Evolutionary conservation across 1,140 invertebrate species (phyloP).

Genomic region (Drosophila dunni): DNA sequence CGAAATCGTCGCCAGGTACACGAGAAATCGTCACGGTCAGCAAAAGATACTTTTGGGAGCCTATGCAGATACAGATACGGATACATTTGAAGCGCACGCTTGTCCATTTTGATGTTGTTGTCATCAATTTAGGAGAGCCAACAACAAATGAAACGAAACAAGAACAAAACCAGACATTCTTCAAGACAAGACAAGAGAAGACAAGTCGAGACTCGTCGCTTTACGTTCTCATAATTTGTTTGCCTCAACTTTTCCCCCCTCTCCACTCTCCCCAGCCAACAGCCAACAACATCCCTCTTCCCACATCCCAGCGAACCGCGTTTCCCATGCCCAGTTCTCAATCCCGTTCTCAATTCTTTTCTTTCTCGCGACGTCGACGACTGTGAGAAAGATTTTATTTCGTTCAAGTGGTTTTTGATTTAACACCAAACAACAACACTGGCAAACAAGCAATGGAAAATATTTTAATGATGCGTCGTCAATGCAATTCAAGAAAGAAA

Average conservation of each 20-base stretch:
- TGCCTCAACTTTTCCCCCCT: slow-evolving; percentile 36
- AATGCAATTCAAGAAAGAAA: slow-evolving; percentile 68
- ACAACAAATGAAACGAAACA: slow-evolving; percentile 34
- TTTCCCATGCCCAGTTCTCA: slow-evolving; percentile 30
- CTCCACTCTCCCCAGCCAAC: slow-evolving; percentile 2
- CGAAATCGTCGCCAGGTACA: slow-evolving; percentile 61
- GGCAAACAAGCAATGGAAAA: slow-evolving; percentile 67
- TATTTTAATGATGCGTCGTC: slow-evolving; percentile 80
- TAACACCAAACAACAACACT: slow-evolving; percentile 69
- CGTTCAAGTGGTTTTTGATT: slow-evolving; percentile 83
- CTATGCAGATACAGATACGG: slow-evolving; percentile 31
- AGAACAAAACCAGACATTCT: slow-evolving; percentile 69
- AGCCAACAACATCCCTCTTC: not conserved
- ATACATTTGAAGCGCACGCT: slow-evolving; percentile 80
- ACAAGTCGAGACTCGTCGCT: slow-evolving; percentile 53
- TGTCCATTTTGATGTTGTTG: slow-evolving; percentile 78
- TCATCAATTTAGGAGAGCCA: slow-evolving; percentile 75
- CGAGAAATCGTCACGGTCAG: slow-evolving; percentile 71
- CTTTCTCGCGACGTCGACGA: slow-evolving; percentile 52
- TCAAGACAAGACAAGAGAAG: slow-evolving; percentile 39
- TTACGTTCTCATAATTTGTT: slow-evolving; percentile 79
- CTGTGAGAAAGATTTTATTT: slow-evolving; percentile 82
- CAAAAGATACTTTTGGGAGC: slow-evolving; percentile 60
- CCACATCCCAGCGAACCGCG: not conserved
- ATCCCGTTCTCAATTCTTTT: slow-evolving; percentile 55